These are phyloP conservation scores for Lamellibrachia luymesi DNA, from an alignment of 1,140 invertebrate species.

Conservation along the genomic window DNA sequence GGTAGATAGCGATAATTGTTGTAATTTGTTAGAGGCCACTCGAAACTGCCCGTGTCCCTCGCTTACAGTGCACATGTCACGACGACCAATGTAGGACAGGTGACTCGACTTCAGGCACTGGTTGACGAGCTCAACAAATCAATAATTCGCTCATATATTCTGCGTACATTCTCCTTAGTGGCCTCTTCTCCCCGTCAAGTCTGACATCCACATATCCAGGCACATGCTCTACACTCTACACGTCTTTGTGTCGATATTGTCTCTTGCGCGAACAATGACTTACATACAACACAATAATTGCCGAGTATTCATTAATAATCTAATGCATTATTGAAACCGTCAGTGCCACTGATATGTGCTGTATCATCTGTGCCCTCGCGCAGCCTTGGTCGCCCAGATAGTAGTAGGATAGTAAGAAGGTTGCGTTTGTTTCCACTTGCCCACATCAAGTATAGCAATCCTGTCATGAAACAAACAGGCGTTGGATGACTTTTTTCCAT, in stretches of 20 bases:
- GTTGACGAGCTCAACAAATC: neutral
- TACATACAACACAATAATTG: too few species aligned
- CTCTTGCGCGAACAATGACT: neutral
- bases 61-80: neutral
- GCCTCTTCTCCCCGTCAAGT: neutral
- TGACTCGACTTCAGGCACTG: neutral
- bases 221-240: neutral
- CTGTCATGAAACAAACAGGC: too few species aligned
- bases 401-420: too few species aligned
- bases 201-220: neutral
- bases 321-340: too few species aligned
- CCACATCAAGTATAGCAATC: too few species aligned
- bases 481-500: too few species aligned
- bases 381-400: too few species aligned
- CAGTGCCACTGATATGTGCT: too few species aligned
- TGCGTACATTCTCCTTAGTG: neutral
- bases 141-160: neutral
- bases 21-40: neutral
- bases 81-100: neutral
- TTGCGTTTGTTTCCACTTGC: too few species aligned
- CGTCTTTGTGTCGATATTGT: neutral
- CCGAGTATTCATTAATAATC: too few species aligned
- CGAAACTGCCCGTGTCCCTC: neutral
- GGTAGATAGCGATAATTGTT: neutral
- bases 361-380: too few species aligned